Percentiles rank a stretch among this genome's conserved stretches.
phyloP scores from a whole-genome alignment of 64 coral and sea anemone species.

The Pocillopora verrucosa region DNA sequence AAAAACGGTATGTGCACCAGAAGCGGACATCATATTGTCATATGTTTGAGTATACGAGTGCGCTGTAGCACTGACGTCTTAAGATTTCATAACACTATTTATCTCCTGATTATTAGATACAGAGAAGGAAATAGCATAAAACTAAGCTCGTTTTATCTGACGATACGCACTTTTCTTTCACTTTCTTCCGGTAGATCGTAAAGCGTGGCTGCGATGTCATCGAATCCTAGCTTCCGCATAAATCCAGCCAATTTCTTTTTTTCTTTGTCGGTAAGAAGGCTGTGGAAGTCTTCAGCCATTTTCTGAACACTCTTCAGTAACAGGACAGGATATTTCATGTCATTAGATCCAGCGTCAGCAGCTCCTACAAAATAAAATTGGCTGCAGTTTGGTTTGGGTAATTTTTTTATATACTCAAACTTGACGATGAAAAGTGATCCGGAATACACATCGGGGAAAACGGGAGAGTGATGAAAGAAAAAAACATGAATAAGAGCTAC shows the following conservation, averaged over 20 bases:
- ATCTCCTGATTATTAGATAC: too few relatives aligned
- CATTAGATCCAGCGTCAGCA: neutral
- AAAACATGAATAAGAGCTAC: too few relatives aligned
- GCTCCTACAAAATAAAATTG: neutral
- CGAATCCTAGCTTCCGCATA: conserved; percentile 35
- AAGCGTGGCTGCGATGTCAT: conserved; percentile 13
- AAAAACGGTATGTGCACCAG: too few relatives aligned
- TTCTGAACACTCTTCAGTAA: neutral
- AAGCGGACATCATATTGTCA: too few relatives aligned
- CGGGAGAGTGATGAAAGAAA: too few relatives aligned
- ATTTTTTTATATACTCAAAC: neutral
- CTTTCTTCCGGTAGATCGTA: neutral
- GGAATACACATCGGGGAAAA: too few relatives aligned
- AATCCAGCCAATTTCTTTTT: conserved; percentile 27
- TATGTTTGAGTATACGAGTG: too few relatives aligned
- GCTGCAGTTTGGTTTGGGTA: neutral
- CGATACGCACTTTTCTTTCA: neutral
- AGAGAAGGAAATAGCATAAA: too few relatives aligned
- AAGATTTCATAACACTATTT: too few relatives aligned
- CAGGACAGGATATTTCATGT: conserved; percentile 35
- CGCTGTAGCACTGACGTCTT: too few relatives aligned
- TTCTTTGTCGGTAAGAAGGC: neutral
- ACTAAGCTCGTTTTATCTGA: too few relatives aligned
- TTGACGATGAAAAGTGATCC: too few relatives aligned
- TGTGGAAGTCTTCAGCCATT: neutral